Evolutionary conservation across 92 coral and sea anemone species (phyloP).

Genomic region (Palythoa grandiflora): DNA sequence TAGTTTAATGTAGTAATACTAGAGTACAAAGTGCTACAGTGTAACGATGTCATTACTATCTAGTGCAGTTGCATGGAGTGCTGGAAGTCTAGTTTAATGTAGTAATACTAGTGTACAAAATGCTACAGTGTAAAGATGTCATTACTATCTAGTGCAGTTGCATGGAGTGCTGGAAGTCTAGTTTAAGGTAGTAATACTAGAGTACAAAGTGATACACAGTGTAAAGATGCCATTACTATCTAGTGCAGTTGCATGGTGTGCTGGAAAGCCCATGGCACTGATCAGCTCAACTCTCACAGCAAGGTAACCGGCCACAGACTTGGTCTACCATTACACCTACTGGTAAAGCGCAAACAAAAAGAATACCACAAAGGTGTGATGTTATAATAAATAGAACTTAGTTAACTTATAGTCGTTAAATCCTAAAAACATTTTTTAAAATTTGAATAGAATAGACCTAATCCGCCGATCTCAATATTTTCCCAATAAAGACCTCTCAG

Average conservation of each 20-base stretch:
- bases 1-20: neutral
- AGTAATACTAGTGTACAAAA: neutral
- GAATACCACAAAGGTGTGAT: constrained; percentile 15
- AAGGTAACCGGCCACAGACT: constrained; percentile 8
- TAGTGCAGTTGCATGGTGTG: constrained; percentile 27
- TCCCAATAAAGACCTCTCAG: no score
- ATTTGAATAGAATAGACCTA: no score
- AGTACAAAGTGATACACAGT: neutral
- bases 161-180: constrained; percentile 7
- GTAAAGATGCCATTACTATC: constrained; percentile 33
- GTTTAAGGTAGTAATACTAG: neutral
- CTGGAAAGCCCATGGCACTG: constrained; percentile 29
- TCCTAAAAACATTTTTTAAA: neutral
- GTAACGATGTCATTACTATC: constrained; percentile 31
- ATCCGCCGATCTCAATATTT: no score
- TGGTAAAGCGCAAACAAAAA: constrained; percentile 12
- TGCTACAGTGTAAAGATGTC: constrained; percentile 11
- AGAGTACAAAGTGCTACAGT: neutral
- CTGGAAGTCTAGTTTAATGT: neutral
- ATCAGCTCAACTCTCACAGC: constrained; percentile 23
- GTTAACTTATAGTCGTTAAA: neutral
- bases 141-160: constrained; percentile 40
- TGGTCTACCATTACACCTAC: constrained; percentile 30
- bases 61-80: constrained; percentile 18
- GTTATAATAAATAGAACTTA: neutral